Percentiles rank a stretch among this genome's conserved stretches.
These are phyloP conservation scores for Sus cebifrons DNA, from an alignment of 2,797 vertebrate species.

Conservation along the genomic window DNA sequence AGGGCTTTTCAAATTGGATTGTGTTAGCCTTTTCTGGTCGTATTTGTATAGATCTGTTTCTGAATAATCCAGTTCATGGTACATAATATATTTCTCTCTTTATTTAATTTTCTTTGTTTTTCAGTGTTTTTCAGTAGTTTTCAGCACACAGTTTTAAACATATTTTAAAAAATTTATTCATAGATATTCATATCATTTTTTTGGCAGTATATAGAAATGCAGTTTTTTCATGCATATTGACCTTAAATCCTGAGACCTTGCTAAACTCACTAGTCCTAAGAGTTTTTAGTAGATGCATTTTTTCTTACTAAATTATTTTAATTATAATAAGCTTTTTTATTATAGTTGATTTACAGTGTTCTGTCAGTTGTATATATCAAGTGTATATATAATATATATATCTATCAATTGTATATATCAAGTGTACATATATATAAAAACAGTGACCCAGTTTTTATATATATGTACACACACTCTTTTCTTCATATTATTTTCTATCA, in stretches of 20 bases:
- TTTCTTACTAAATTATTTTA: neutral
- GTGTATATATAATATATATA: too few relatives aligned
- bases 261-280: neutral
- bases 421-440: too few relatives aligned
- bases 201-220: neutral
- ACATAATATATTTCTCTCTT: neutral
- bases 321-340: too few relatives aligned
- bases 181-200: neutral
- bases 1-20: neutral
- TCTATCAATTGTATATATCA: too few relatives aligned
- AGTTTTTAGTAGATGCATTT: neutral
- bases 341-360: too few relatives aligned
- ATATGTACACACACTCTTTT: too few relatives aligned
- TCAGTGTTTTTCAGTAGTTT: neutral
- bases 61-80: neutral
- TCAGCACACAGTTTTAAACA: neutral
- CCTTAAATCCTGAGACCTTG: neutral
- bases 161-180: neutral
- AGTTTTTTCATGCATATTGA: neutral
- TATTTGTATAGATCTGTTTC: neutral
- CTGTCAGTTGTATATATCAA: too few relatives aligned
- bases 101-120: constrained; percentile 40
- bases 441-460: too few relatives aligned
- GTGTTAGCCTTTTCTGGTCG: neutral
- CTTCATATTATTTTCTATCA: too few relatives aligned